Percentiles rank a stretch among this genome's conserved stretches.
Evolutionary conservation across 2,797 vertebrate genomes (phyloP).

Genomic region (Poeciliopsis turneri): DNA sequence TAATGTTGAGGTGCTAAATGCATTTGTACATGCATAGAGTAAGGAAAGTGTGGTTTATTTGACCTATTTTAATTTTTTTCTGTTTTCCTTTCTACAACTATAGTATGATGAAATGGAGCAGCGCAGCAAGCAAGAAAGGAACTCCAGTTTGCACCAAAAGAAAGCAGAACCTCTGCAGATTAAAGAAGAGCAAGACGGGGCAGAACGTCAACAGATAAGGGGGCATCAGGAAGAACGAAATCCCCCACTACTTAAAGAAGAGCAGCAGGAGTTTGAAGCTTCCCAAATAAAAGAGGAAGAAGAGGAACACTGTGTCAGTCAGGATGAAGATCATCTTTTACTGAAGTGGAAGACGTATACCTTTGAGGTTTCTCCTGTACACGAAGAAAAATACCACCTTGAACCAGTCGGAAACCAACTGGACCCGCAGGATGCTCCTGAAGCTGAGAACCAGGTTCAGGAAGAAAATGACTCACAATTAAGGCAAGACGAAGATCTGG

Average conservation of each 20-base stretch:
- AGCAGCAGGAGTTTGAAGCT: slow-evolving; percentile 9
- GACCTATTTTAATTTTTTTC: neutral
- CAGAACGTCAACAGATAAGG: neutral
- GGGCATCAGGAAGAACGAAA: neutral
- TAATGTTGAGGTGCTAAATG: neutral
- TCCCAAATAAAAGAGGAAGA: slow-evolving; percentile 5
- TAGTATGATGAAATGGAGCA: neutral
- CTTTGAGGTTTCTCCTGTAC: slow-evolving; percentile 3
- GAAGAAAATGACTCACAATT: neutral
- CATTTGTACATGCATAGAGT: neutral
- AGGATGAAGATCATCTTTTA: neutral
- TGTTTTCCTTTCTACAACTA: neutral
- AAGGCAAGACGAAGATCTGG: neutral
- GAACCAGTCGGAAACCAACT: neutral
- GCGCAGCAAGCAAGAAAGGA: neutral
- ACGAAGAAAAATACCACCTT: slow-evolving; percentile 4
- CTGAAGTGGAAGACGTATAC: neutral
- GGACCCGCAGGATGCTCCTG: neutral
- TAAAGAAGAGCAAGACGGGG: neutral
- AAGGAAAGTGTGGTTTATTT: neutral
- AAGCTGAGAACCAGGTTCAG: neutral
- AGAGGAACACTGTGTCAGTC: neutral
- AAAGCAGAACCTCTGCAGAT: neutral
- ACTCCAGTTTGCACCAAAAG: neutral
- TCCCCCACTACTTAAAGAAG: neutral